Conservation (phyloP, 2,797 vertebrate genomes). For the Gambelia wislizenii region DNA sequence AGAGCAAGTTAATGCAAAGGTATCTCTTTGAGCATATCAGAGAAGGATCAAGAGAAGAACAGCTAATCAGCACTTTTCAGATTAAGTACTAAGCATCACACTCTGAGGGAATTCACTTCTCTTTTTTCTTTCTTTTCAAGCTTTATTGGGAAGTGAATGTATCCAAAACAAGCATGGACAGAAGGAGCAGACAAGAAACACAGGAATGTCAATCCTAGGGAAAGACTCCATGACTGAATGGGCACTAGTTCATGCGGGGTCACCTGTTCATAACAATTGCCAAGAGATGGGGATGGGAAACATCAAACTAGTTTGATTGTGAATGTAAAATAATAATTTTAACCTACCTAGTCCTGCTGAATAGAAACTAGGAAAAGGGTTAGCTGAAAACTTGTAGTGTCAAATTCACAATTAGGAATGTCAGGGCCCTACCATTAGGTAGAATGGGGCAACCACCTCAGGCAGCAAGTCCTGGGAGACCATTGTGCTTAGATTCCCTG, state of each 20-base stretch:
- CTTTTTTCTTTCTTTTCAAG: slow-evolving; percentile 26
- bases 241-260: background rate
- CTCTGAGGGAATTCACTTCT: slow-evolving; percentile 54
- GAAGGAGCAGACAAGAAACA: slow-evolving; percentile 23
- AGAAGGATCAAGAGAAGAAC: slow-evolving; percentile 57
- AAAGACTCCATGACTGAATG: slow-evolving; percentile 38
- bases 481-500: background rate
- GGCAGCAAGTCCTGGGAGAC: background rate
- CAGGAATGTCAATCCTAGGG: slow-evolving; percentile 34
- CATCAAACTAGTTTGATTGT: background rate
- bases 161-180: slow-evolving; percentile 54
- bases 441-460: background rate
- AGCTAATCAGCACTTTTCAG: slow-evolving; percentile 67
- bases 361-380: too few relatives aligned
- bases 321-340: background rate
- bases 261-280: slow-evolving; percentile 21
- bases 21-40: slow-evolving; percentile 18
- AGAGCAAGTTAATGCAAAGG: background rate
- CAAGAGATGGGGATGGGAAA: background rate
- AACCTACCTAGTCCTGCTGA: background rate
- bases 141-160: slow-evolving; percentile 34
- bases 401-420: background rate
- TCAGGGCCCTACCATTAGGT: background rate
- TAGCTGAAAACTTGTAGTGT: background rate
- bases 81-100: slow-evolving; percentile 65